A percentile compares a stretch with the other conserved stretches of the same genome.
phyloP scores from a whole-genome alignment of 2,113 vertebrate genomes.

The Rhinogobius similis region DNA sequence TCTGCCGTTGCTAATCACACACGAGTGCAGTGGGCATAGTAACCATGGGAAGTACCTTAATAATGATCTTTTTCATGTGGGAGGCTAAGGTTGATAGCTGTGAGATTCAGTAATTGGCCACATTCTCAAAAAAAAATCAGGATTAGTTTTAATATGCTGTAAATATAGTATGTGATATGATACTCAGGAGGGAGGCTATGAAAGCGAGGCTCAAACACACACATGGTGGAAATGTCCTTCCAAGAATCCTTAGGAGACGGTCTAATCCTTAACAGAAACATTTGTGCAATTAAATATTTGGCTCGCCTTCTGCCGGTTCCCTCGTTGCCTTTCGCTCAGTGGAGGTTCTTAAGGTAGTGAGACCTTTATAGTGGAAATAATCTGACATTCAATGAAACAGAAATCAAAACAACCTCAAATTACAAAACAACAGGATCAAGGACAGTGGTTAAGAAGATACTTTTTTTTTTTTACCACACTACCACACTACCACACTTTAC shows the following conservation, averaged over 20 bases:
- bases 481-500: no score
- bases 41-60: constrained; percentile 21
- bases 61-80: constrained; percentile 18
- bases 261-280: constrained; percentile 65
- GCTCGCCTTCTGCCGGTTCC: constrained; percentile 41
- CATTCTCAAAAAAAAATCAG: constrained; percentile 38
- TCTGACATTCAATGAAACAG: not conserved
- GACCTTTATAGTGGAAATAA: constrained; percentile 23
- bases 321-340: constrained; percentile 25
- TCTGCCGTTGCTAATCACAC: not conserved
- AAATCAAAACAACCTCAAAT: constrained; percentile 12
- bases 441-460: not conserved
- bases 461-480: no score
- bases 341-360: constrained; percentile 31
- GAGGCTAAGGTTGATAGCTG: constrained; percentile 9
- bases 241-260: constrained; percentile 53
- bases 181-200: constrained; percentile 22
- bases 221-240: constrained; percentile 46
- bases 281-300: constrained; percentile 65
- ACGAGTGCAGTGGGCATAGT: constrained; percentile 10
- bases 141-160: constrained; percentile 26
- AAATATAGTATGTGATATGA: constrained; percentile 25
- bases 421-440: constrained; percentile 4
- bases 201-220: constrained; percentile 35
- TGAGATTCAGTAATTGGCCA: constrained; percentile 27